Evolutionary conservation across 2,797 vertebrate species (phyloP), one percentile per base, ranked within the genome.

Genomic region (Balearica regulorum): DNA sequence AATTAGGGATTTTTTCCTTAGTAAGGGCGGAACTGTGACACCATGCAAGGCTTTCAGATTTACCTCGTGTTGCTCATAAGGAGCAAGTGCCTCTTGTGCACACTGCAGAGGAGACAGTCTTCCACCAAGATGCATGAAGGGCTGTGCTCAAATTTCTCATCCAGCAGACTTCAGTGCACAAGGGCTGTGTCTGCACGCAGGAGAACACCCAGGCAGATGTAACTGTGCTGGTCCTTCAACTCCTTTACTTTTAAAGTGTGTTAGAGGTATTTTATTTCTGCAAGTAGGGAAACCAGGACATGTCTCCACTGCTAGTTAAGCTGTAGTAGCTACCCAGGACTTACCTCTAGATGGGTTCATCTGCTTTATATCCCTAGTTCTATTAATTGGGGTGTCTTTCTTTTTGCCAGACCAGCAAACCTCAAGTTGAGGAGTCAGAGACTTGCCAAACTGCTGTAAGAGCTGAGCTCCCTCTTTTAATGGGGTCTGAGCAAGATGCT

Each of bases 1-100:
- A 92, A 89, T 92, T 84, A 89, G 78, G 82, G 65, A 90, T 4
- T 57, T 71, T 90, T 94, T 88, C 85, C 41, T 70, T 87, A 37
- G 26, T 54, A 82, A 91, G 54, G 55, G 44, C 43, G 81, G 87
- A 82, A 93, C 64, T 16, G 29, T 37, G 64, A 66, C 62, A 82
- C 25, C 11, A 26, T 43, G 33, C n/a, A 77, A 77, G 41, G 44
- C 25, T 89, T 84, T 90, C 51, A 79, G 73, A 57, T 78, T 90
- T 88, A 62, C 33, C 9, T 81, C 0, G 1, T 26, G 8, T 55
- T 79, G 20, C 33, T 87, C 15, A 12, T 31, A 66, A 90, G 55
- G 44, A 72, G 11, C 19, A 66, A 37, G 9, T 41, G 13, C 28
- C 39, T 66, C 33, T 77, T 75, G 29, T 79, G 61, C 22, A 43